Evolutionary conservation across 2,113 vertebrate genomes (phyloP).

Genomic region (Onychorhynchus coronatus): DNA sequence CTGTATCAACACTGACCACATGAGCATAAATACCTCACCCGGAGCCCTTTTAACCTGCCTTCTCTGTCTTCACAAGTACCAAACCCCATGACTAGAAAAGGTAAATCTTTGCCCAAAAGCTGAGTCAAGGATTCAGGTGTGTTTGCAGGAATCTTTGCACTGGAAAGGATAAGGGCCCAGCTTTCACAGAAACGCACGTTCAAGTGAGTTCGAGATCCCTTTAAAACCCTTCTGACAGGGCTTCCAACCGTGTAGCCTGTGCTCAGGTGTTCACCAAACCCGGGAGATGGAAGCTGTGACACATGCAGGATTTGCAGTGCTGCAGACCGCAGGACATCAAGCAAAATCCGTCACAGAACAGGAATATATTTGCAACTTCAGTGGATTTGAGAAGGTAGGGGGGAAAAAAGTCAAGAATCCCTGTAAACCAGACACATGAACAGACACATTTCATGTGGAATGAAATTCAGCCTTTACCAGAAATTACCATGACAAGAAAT

Average conservation of each 20-base stretch:
- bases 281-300: neutral
- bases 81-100: neutral
- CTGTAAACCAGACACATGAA: neutral
- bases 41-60: neutral
- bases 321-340: neutral
- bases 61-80: neutral
- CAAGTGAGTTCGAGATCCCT: neutral
- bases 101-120: neutral
- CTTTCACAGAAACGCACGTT: neutral
- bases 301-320: neutral
- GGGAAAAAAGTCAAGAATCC: neutral
- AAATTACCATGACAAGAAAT: slow-evolving; percentile 61
- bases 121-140: neutral
- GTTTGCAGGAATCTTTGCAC: neutral
- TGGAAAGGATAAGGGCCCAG: neutral
- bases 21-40: neutral
- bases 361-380: neutral
- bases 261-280: neutral
- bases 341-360: neutral
- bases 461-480: neutral
- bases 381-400: neutral
- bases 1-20: neutral
- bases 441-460: neutral
- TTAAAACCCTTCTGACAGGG: neutral
- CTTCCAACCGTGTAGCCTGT: neutral